phyloP scores from a whole-genome alignment of 2,113 vertebrate genomes.

The Aegithalos caudatus region DNA sequence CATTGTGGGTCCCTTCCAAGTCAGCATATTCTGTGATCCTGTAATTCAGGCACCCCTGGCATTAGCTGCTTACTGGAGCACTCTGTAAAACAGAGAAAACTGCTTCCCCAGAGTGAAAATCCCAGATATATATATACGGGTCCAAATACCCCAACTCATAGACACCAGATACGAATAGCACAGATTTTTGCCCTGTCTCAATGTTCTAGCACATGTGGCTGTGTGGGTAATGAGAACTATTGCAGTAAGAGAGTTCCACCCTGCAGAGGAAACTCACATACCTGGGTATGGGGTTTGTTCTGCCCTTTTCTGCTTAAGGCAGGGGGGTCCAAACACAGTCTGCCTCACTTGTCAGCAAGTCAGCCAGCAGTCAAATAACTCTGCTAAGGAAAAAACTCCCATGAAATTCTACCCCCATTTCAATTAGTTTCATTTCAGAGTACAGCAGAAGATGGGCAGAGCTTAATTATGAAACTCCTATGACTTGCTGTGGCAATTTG shows the following conservation, averaged over 20 bases:
- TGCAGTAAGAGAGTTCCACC: not conserved
- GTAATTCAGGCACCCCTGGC: not conserved
- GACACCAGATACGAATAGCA: not conserved
- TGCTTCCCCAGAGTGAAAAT: not conserved
- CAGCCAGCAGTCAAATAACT: not conserved
- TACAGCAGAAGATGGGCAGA: not conserved
- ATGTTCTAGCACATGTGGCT: accelerated
- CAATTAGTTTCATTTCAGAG: not conserved
- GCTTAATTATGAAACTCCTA: not conserved
- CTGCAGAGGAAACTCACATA: accelerated
- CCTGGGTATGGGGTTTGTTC: not conserved
- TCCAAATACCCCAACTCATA: not conserved
- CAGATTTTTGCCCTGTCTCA: not conserved
- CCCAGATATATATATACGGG: not conserved
- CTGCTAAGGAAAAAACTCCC: not conserved
- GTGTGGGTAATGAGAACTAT: not conserved
- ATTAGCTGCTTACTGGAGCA: not conserved
- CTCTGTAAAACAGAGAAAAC: not conserved
- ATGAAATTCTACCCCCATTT: not conserved
- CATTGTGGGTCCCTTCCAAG: not conserved
- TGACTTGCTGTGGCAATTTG: not conserved
- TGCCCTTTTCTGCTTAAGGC: not conserved
- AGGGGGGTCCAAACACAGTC: not conserved
- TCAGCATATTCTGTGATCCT: not conserved
- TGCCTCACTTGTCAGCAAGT: not conserved